Percentiles rank a stretch among this genome's conserved stretches.
These are phyloP conservation scores for Schlechtendalia chinensis DNA, from an alignment of 1,140 invertebrate species.

Conservation along the genomic window DNA sequence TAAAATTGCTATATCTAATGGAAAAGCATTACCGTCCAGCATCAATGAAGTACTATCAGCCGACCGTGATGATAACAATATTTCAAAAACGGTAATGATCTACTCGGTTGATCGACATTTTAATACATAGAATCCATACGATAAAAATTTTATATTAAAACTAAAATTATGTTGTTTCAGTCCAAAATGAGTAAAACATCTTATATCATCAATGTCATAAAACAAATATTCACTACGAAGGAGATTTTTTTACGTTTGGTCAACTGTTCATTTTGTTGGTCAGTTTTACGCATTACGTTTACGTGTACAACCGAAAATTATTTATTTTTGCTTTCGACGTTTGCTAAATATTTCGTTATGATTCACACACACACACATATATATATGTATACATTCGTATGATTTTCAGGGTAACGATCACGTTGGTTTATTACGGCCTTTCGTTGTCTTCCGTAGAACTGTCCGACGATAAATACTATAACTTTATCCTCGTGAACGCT, in stretches of 20 bases:
- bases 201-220: background rate
- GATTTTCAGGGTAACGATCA: slow-evolving; percentile 65
- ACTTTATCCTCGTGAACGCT: slow-evolving; percentile 59
- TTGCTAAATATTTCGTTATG: too few species aligned
- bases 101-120: too few species aligned
- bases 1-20: slow-evolving; percentile 61
- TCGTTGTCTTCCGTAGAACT: slow-evolving; percentile 61
- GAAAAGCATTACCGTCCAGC: slow-evolving; percentile 57
- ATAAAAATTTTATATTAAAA: too few species aligned
- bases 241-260: slow-evolving; percentile 26
- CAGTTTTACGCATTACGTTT: background rate
- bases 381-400: slow-evolving; percentile 50
- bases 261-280: slow-evolving; percentile 50
- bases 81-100: background rate
- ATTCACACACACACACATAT: too few species aligned
- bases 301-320: background rate
- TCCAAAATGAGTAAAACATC: background rate
- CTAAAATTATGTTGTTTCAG: background rate
- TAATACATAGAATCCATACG: too few species aligned
- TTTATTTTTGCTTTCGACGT: background rate
- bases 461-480: slow-evolving; percentile 56
- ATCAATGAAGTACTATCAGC: slow-evolving; percentile 1
- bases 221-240: slow-evolving; percentile 38
- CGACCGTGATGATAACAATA: background rate
- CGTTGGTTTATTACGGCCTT: slow-evolving; percentile 71